These are phyloP conservation scores for Spinus pinus DNA, from an alignment of 2,797 vertebrate species.

Conservation along the genomic window DNA sequence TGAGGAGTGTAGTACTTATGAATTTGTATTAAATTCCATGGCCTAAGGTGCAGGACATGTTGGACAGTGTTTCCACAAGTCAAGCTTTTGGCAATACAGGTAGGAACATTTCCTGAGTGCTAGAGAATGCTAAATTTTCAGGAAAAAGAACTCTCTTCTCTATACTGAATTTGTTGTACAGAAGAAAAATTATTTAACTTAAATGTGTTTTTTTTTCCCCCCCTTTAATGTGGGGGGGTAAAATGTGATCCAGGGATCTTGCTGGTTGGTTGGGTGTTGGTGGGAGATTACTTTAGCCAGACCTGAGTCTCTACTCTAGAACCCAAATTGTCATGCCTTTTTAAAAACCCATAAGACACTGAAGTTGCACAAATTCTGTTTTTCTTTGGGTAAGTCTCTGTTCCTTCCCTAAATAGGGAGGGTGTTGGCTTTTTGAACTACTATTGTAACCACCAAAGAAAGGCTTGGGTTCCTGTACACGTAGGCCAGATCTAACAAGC, in stretches of 20 bases:
- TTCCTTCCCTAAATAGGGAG: background rate
- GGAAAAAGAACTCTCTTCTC: background rate
- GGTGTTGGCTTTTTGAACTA: background rate
- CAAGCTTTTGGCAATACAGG: background rate
- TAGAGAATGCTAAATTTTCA: background rate
- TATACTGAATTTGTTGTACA: background rate
- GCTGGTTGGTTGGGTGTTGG: background rate
- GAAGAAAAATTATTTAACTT: background rate
- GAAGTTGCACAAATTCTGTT: background rate
- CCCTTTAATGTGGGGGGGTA: background rate
- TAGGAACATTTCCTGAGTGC: background rate
- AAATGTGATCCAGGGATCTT: background rate
- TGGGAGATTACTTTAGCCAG: background rate
- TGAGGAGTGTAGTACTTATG: background rate
- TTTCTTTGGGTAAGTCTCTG: background rate
- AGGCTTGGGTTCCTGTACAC: background rate
- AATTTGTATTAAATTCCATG: background rate
- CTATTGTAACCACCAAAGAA: background rate
- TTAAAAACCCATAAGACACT: background rate
- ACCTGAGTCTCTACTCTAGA: background rate
- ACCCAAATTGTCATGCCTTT: background rate
- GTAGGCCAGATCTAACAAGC: background rate
- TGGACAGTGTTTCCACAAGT: background rate
- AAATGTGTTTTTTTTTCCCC: background rate
- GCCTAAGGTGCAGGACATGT: background rate